Percentiles rank a stretch among this genome's conserved stretches.
Conservation (phyloP, 2,113 vertebrate species). For the Protobothrops mucrosquamatus region DNA sequence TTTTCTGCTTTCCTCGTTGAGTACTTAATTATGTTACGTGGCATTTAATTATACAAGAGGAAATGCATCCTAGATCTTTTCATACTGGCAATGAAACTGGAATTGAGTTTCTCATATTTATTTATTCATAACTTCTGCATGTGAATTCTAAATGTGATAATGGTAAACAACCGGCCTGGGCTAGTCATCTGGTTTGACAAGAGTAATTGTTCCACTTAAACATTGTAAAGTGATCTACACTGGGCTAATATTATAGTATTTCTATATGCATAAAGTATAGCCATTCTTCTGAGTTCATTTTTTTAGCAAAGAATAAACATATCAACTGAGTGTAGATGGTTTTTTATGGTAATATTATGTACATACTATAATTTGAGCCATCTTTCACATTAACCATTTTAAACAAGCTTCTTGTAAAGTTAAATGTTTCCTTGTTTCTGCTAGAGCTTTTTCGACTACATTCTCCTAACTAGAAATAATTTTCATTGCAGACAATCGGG, state of each 20-base stretch:
- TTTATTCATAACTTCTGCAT: slow-evolving; percentile 7
- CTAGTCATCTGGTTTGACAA: not conserved
- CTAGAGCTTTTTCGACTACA: slow-evolving; percentile 5
- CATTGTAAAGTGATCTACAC: not conserved
- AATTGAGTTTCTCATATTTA: not conserved
- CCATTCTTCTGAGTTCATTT: not conserved
- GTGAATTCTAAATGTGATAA: not conserved
- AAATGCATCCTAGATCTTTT: not conserved
- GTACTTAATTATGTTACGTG: slow-evolving; percentile 17
- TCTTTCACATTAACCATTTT: slow-evolving; percentile 26
- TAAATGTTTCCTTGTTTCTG: not conserved
- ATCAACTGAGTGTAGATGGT: not conserved
- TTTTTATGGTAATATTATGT: not conserved
- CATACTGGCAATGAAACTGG: not conserved
- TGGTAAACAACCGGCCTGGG: not conserved
- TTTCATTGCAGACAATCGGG: not conserved
- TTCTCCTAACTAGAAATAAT: not conserved
- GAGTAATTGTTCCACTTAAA: not conserved
- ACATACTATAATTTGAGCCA: slow-evolving; percentile 11
- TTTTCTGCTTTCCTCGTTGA: not conserved
- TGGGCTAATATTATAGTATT: not conserved
- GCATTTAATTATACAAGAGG: slow-evolving; percentile 13
- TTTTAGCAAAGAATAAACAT: not conserved
- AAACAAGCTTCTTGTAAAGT: slow-evolving; percentile 15
- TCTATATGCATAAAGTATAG: not conserved